phyloP scores from a whole-genome alignment of 1,140 invertebrate species.

The Pogonus chalceus region DNA sequence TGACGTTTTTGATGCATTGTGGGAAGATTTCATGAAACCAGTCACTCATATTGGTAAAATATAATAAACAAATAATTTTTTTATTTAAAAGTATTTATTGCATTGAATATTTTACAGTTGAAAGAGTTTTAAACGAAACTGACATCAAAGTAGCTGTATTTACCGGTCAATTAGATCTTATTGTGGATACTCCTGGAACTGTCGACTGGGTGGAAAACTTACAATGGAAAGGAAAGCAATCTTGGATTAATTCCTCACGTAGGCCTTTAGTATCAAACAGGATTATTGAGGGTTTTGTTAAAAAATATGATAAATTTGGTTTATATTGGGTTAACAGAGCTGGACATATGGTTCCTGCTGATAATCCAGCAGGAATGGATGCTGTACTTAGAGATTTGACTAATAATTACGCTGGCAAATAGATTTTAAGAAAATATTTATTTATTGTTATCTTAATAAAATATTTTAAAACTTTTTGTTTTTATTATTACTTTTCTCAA shows the following conservation, averaged over 20 bases:
- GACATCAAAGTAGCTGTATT: constrained; percentile 56
- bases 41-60: constrained; percentile 53
- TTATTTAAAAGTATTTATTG: background rate
- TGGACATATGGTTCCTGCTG: constrained; percentile 59
- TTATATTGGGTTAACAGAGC: constrained; percentile 66
- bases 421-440: too few relatives aligned
- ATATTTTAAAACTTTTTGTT: too few relatives aligned
- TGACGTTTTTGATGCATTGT: constrained; percentile 51
- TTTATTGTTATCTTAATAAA: too few relatives aligned
- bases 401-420: constrained; percentile 4
- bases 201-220: constrained; percentile 61
- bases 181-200: constrained; percentile 58
- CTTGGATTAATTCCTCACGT: constrained; percentile 43
- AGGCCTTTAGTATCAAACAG: constrained; percentile 44
- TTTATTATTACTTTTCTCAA: too few relatives aligned
- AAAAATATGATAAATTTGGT: constrained; percentile 52
- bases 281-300: constrained; percentile 54
- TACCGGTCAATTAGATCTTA: constrained; percentile 59
- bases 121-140: constrained; percentile 57
- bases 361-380: constrained; percentile 43
- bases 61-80: background rate
- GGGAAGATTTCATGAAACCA: constrained; percentile 76
- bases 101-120: constrained; percentile 41
- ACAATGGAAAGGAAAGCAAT: constrained; percentile 45
- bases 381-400: constrained; percentile 16